Evolutionary conservation across 1,140 invertebrate species (phyloP), one percentile per base, ranked within the genome.

Genomic region (Hycleus cichorii): DNA sequence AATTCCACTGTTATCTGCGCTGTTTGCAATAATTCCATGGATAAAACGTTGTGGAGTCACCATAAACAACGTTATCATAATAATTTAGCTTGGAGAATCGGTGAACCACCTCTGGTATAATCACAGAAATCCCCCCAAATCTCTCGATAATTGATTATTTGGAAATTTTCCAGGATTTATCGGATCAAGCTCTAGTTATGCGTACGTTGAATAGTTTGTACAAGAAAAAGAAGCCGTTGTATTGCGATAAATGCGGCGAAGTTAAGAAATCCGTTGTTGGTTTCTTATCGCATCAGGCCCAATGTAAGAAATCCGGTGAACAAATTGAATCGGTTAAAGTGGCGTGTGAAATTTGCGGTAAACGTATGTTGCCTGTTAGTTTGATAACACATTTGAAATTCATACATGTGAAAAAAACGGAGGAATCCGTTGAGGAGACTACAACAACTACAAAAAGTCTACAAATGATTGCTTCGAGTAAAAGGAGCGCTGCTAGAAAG

Each of bases 241-340:
- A 61, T 40, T 88, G 85, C 67, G 79, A 82, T 60, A 71, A 69
- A 40, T 88, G 85, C 68, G 72, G 74, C 2, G 49, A 49, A 32
- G 53, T 53, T 3, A 81, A 82, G 59, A 77, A 76, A 2, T 86
- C 84, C 39, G 76, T 73, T 0, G 49, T 76, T 5, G 86, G 86
- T 11, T 86, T 81, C 62, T 74, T 81, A 43, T 83, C 83, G 0
- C 86, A 88, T 68, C 71, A 81, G 26, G 69, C 76, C 26, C 76
- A 79, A 57, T 88, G 85, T 67, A 78, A 78, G 26, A 84, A 81
- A 72, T 70, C 76, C 3, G 75, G 77, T 18, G 74, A 78, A 77
- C 82, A 85, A 70, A 74, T 71, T 11, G 70, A 78, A 40, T 68
- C 72, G 24, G 69, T 78, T 18, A 76, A 80, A 69, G 68, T 74